Base-by-base conservation (phyloP, 2,888 invertebrate species). In the Resseliella maxima region DNA sequence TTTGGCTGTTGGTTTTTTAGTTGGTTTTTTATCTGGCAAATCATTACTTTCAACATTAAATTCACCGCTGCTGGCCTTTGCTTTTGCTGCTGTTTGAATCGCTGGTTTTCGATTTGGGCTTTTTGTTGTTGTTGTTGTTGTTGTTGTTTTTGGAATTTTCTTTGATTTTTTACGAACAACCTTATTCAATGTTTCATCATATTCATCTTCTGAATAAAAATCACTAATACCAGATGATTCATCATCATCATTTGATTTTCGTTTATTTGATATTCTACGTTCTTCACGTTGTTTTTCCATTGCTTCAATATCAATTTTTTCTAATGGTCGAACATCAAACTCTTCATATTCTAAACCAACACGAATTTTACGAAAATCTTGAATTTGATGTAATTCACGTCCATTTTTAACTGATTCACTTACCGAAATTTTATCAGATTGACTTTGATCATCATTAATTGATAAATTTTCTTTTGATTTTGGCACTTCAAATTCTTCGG, bases 361-460 rank as follows among this genome's bases (percentile, higher is more conserved):
- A 89, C 94, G 93, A 88, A 96, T 96, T 91, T 96, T 96, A 3
- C 94, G 93, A 91, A 95, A 96, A 91, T 96, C 96, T 92, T 96
- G 96, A n/a, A 95, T 92, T 86, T 91, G 91, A 87, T 90, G 90
- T 86, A 91, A 90, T 86, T 90, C 89, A 45, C 89, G 89, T 15
- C 90, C 92, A 88, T 92, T 92, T 45, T 92, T 92, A 8, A 91
- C 90, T 10, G 92, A 90, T 86, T 92, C 92, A 86, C 89, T 90
- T 0, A 90, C 90, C 87, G 89, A 89, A 41, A 41, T 41, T 10
- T 24, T 41, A 3, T 54, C 59, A 21, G 59, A 50, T 54, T 59
- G 31, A 24, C 24, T 50, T n/a, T 50, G 31, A 86, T 89, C 90
- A 88, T 89, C 87, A 85, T 87, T 88, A 35, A 0, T 35, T 18